Evolutionary conservation across 53 echinoderm and acorn worm species (phyloP).

Genomic region (Patiria pectinifera): DNA sequence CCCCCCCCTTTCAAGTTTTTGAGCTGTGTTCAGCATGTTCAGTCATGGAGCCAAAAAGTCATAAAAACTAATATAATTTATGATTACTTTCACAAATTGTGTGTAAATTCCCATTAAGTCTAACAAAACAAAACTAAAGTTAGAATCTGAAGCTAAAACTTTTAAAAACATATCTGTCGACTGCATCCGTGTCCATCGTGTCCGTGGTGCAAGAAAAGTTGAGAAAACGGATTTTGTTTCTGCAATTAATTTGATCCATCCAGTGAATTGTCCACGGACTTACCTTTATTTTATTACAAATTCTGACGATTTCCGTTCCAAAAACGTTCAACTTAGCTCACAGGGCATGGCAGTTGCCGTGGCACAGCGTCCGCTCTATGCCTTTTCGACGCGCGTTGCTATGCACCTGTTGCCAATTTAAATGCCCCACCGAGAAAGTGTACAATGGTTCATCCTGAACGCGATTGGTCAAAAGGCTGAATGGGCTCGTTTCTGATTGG

Average conservation of each 20-base stretch:
- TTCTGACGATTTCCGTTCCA: background rate
- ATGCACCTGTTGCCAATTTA: conserved; percentile 51
- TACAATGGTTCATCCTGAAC: background rate
- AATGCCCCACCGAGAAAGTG: conserved; percentile 25
- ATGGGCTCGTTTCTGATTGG: conserved; percentile 32
- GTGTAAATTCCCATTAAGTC: too few species aligned
- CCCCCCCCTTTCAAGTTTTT: too few species aligned
- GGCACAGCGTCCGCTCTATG: background rate
- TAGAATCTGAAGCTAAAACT: too few species aligned
- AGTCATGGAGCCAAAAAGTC: too few species aligned
- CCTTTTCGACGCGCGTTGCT: background rate
- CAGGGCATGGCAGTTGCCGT: background rate
- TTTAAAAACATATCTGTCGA: too few species aligned
- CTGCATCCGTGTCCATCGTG: too few species aligned
- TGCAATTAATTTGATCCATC: background rate
- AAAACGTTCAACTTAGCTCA: background rate
- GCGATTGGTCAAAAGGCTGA: conserved; percentile 22
- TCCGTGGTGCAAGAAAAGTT: too few species aligned
- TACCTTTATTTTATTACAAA: background rate
- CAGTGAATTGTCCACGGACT: background rate
- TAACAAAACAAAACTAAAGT: too few species aligned
- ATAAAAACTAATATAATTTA: too few species aligned
- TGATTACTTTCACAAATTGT: too few species aligned
- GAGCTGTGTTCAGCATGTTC: too few species aligned
- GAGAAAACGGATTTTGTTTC: background rate